These are phyloP conservation scores for Pandion haliaetus DNA, from an alignment of 2,113 vertebrate species.

Conservation along the genomic window DNA sequence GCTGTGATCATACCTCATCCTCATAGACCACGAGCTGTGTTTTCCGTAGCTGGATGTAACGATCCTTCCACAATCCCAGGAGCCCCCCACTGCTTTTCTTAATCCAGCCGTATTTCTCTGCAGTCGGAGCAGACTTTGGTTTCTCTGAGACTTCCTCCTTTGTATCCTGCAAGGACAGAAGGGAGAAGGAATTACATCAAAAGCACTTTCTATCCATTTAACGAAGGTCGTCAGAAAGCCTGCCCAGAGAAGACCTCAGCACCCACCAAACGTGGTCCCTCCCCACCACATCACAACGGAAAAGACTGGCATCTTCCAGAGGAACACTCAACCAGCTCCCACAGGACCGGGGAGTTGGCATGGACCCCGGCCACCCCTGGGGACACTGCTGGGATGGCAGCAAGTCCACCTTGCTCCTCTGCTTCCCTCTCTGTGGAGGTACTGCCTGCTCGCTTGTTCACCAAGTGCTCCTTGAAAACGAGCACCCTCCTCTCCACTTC, in stretches of 20 bases:
- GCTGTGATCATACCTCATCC: conserved; percentile 80
- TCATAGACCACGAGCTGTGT: conserved; percentile 86
- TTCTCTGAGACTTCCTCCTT: conserved; percentile 79
- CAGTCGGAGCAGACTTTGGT: conserved; percentile 56
- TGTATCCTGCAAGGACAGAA: conserved; percentile 52
- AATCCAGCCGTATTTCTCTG: conserved; percentile 89
- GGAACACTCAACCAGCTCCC: neutral
- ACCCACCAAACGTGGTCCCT: neutral
- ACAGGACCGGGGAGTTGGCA: neutral
- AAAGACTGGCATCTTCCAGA: neutral
- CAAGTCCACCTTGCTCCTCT: neutral
- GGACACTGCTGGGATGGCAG: neutral
- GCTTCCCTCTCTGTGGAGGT: neutral
- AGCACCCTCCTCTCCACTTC: neutral
- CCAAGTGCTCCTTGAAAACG: neutral
- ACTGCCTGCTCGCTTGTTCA: neutral
- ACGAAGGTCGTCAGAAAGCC: neutral
- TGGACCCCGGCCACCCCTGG: neutral
- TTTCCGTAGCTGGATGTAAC: conserved; percentile 86
- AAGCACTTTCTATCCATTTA: neutral
- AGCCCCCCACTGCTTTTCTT: conserved; percentile 88
- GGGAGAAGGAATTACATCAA: neutral
- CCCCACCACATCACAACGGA: neutral
- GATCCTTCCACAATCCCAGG: conserved; percentile 88
- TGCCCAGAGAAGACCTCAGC: neutral